A percentile compares a stretch with the other conserved stretches of the same genome.
phyloP scores from a whole-genome alignment of 1,140 invertebrate species.

The Anastrepha ludens region DNA sequence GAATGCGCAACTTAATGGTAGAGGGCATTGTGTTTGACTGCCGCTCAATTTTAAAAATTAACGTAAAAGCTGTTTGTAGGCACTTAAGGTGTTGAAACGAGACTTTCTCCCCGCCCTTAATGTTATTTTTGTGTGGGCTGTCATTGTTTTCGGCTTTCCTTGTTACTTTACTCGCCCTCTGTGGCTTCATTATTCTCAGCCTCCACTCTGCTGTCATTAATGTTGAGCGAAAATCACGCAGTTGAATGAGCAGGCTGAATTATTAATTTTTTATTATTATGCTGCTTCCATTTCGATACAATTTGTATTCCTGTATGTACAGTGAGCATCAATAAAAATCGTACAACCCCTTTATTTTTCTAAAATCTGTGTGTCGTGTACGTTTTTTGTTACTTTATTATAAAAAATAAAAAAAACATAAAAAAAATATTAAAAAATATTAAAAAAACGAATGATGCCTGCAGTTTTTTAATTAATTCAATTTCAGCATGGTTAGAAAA shows the following conservation, averaged over 20 bases:
- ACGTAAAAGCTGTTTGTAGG: neutral
- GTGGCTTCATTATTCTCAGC: neutral
- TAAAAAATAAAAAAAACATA: too few relatives aligned
- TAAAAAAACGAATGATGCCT: too few relatives aligned
- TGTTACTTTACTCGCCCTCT: neutral
- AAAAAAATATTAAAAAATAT: too few relatives aligned
- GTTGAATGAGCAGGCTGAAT: constrained; percentile 18
- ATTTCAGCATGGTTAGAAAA: too few relatives aligned
- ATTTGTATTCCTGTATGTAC: too few relatives aligned
- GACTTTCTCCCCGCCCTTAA: too few relatives aligned
- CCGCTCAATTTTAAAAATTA: constrained; percentile 36
- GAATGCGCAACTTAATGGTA: neutral
- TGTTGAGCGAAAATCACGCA: constrained; percentile 39
- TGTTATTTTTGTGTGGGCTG: neutral
- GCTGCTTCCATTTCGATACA: neutral
- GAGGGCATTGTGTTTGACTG: neutral
- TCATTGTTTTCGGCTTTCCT: neutral
- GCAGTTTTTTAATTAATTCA: too few relatives aligned
- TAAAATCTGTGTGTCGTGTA: too few relatives aligned
- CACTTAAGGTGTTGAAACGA: neutral
- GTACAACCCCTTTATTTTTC: too few relatives aligned
- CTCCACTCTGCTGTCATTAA: neutral
- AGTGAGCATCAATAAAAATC: too few relatives aligned
- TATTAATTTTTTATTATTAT: constrained; percentile 44
- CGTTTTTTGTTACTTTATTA: too few relatives aligned